Percentiles rank a stretch among this genome's conserved stretches.
These are phyloP conservation scores for Acanthisitta chloris DNA, from an alignment of 2,113 vertebrate species.

Conservation along the genomic window DNA sequence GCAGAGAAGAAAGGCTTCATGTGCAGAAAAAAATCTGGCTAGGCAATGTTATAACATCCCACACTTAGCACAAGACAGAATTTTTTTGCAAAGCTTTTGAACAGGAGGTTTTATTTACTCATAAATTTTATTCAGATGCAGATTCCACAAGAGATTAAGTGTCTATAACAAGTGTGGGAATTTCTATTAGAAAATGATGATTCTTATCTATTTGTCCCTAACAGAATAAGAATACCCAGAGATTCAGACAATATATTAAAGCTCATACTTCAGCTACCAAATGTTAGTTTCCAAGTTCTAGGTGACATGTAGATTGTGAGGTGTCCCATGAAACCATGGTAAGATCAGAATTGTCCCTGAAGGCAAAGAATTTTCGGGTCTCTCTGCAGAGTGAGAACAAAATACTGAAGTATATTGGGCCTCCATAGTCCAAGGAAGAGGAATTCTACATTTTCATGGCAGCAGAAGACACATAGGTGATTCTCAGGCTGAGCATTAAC, in stretches of 20 bases:
- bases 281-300: background rate
- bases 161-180: background rate
- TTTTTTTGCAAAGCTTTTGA: fast-evolving
- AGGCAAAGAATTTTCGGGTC: background rate
- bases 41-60: background rate
- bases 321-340: background rate
- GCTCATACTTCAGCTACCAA: background rate
- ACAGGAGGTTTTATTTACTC: background rate
- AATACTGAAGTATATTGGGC: background rate
- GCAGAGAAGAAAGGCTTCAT: background rate
- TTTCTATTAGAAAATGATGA: background rate
- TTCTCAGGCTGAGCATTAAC: background rate
- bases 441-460: background rate
- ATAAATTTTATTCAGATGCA: background rate
- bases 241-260: background rate
- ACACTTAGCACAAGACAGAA: too few species aligned
- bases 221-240: background rate
- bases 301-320: background rate
- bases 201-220: background rate
- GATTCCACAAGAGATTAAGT: background rate
- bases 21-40: background rate
- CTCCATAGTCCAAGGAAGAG: background rate
- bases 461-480: background rate
- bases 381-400: background rate
- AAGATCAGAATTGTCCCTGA: background rate